Percentiles rank a stretch among this genome's conserved stretches.
Conservation (phyloP, 2,888 invertebrate genomes). For the Hyalella azteca region DNA sequence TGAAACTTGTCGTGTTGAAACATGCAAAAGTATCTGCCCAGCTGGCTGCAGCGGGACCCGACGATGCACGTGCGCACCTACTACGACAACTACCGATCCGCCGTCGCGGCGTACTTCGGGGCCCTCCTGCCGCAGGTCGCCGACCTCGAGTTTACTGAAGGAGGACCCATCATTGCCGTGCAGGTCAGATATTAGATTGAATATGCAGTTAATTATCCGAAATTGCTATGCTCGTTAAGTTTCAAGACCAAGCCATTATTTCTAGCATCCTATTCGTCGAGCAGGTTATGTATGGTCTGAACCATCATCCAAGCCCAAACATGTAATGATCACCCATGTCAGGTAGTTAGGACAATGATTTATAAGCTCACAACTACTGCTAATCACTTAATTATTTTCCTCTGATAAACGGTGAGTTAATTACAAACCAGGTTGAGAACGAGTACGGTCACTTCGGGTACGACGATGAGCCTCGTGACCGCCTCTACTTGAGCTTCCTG, state of each 20-base stretch:
- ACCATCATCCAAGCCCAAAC: too few species aligned
- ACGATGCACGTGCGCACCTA: constrained; percentile 66
- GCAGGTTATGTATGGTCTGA: too few species aligned
- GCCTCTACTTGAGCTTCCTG: constrained; percentile 65
- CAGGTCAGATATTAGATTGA: too few species aligned
- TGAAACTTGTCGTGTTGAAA: too few species aligned
- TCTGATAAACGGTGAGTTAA: not conserved
- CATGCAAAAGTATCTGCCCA: constrained; percentile 59
- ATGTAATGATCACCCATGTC: too few species aligned
- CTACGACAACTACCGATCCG: constrained; percentile 60
- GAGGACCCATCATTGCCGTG: constrained; percentile 67
- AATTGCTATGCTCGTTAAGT: too few species aligned
- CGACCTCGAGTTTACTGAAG: constrained; percentile 62
- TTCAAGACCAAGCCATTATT: too few species aligned
- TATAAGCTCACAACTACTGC: not conserved
- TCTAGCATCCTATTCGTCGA: too few species aligned
- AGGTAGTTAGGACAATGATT: too few species aligned
- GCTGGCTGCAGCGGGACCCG: constrained; percentile 67
- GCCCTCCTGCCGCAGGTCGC: constrained; percentile 63
- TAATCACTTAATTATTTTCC: not conserved
- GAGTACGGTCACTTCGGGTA: constrained; percentile 66
- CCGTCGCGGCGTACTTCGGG: constrained; percentile 62
- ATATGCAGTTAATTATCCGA: too few species aligned
- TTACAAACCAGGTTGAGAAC: constrained; percentile 65
- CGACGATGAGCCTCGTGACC: constrained; percentile 60